Percentiles rank a stretch among this genome's conserved stretches.
phyloP scores from a whole-genome alignment of 2,797 vertebrate species.

The Lithobates pipiens region DNA sequence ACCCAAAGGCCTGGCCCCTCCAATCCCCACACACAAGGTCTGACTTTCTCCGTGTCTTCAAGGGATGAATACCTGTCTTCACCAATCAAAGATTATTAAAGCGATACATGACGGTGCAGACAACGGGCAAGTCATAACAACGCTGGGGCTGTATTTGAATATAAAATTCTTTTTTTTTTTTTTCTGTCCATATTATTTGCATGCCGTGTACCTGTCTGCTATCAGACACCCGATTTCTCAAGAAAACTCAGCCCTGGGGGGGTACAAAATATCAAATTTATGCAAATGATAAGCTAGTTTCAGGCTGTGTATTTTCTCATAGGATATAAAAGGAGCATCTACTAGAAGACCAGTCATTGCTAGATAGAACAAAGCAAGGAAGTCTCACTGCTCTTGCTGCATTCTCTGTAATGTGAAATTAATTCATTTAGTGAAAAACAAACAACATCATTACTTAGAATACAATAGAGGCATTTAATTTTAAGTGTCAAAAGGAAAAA shows the following conservation, averaged over 20 bases:
- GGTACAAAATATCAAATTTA: not conserved
- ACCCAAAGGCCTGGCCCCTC: not conserved
- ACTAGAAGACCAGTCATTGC: too few species aligned
- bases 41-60: not conserved
- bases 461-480: too few species aligned
- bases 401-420: too few species aligned
- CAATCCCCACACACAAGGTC: not conserved
- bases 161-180: not conserved
- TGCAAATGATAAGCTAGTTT: not conserved
- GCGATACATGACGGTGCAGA: not conserved
- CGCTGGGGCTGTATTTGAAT: not conserved
- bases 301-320: slow-evolving; percentile 1
- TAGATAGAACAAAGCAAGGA: too few species aligned
- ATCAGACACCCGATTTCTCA: not conserved
- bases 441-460: too few species aligned
- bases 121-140: not conserved
- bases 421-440: too few species aligned
- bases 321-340: too few species aligned
- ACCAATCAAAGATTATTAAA: not conserved
- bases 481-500: too few species aligned
- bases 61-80: not conserved
- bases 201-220: not conserved
- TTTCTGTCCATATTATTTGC: not conserved
- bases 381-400: too few species aligned
- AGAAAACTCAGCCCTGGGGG: not conserved